Evolutionary conservation across 1,140 invertebrate species (phyloP).

Genomic region (Limonius californicus): DNA sequence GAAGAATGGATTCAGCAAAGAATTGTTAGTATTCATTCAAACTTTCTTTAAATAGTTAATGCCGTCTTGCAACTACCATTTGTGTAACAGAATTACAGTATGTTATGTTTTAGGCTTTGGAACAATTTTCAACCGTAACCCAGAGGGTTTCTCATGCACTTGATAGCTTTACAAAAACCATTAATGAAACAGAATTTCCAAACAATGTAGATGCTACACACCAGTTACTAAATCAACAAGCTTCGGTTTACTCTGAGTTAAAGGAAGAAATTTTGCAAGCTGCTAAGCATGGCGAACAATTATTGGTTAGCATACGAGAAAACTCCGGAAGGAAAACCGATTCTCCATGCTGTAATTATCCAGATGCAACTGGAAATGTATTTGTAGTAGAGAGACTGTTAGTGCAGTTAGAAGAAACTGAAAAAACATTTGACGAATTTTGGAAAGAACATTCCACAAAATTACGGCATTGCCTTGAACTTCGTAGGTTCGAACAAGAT

Average conservation of each 20-base stretch:
- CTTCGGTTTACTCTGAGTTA: constrained; percentile 60
- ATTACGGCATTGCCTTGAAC: constrained; percentile 81
- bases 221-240: constrained; percentile 63
- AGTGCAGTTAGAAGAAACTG: constrained; percentile 92
- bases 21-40: constrained; percentile 62
- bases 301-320: constrained; percentile 67
- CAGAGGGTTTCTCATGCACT: constrained; percentile 81
- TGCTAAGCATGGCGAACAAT: constrained; percentile 76
- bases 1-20: constrained; percentile 95
- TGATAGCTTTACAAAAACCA: constrained; percentile 78
- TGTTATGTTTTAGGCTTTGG: constrained; percentile 64
- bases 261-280: constrained; percentile 80
- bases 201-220: constrained; percentile 76
- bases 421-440: constrained; percentile 88
- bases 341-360: constrained; percentile 34
- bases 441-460: constrained; percentile 87
- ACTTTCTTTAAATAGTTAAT: neutral
- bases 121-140: constrained; percentile 89
- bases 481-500: constrained; percentile 86
- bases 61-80: no score
- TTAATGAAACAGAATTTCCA: constrained; percentile 78
- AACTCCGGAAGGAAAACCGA: constrained; percentile 37
- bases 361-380: constrained; percentile 80
- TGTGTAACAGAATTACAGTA: neutral
- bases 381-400: constrained; percentile 89